Conservation (phyloP, 2,113 vertebrate species). For the Condylura cristata region DNA sequence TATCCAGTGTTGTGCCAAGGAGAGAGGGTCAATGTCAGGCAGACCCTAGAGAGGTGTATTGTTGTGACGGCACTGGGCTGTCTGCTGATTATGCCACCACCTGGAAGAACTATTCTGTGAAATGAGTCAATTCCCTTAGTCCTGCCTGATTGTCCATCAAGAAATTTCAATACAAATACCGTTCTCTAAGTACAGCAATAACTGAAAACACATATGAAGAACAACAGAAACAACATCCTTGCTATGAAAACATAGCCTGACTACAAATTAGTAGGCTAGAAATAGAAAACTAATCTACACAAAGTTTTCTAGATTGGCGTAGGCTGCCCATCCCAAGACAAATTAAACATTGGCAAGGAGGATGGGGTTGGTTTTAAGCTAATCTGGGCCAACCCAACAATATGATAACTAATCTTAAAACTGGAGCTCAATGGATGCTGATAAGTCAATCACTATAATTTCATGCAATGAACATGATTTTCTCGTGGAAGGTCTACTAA, state of each 20-base stretch:
- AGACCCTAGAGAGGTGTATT: not conserved
- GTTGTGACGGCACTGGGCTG: too few species aligned
- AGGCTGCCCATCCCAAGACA: not conserved
- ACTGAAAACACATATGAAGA: not conserved
- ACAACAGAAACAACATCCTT: not conserved
- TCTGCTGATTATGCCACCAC: not conserved
- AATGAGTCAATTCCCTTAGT: not conserved
- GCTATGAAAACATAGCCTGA: not conserved
- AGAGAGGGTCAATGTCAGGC: not conserved
- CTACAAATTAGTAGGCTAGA: not conserved
- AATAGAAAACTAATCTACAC: not conserved
- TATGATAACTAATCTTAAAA: not conserved
- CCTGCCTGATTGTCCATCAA: not conserved
- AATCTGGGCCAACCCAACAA: not conserved
- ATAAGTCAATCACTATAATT: not conserved
- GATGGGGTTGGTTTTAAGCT: not conserved
- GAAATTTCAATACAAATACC: not conserved
- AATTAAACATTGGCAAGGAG: not conserved
- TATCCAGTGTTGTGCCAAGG: not conserved
- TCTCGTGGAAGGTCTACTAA: not conserved
- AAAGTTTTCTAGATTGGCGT: not conserved
- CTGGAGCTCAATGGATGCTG: not conserved
- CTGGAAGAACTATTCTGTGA: not conserved
- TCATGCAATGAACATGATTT: not conserved
- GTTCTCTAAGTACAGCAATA: not conserved